Conservation (phyloP, 2,113 vertebrate species). For the Eira barbara region DNA sequence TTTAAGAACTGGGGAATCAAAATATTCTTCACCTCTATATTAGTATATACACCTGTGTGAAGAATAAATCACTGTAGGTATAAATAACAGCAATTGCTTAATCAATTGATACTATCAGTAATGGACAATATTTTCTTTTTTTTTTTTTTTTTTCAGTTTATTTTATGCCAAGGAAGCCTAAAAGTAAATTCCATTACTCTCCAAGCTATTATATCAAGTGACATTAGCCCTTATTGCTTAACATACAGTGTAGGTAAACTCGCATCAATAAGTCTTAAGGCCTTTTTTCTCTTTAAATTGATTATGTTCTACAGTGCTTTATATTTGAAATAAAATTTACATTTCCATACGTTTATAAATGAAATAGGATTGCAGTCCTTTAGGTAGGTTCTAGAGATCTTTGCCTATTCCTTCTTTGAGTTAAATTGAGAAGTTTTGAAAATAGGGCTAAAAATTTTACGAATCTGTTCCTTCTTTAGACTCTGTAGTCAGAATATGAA, state of each 20-base stretch:
- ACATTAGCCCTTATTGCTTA: background rate
- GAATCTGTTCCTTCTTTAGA: constrained; percentile 21
- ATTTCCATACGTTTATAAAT: constrained; percentile 46
- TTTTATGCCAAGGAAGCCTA: background rate
- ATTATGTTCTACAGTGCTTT: background rate
- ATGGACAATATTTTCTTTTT: background rate
- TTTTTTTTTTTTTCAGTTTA: background rate
- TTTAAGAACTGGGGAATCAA: constrained; percentile 7
- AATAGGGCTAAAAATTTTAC: background rate
- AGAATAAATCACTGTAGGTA: background rate
- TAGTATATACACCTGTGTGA: background rate
- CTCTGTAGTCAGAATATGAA: background rate
- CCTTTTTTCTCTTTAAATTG: background rate
- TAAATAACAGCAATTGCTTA: background rate
- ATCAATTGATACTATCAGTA: background rate
- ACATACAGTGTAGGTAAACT: background rate
- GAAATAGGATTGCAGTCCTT: background rate
- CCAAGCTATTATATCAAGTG: background rate
- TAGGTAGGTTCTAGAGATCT: constrained; percentile 3
- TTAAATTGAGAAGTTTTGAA: constrained; percentile 49
- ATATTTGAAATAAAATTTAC: constrained; percentile 29
- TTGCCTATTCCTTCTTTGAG: background rate
- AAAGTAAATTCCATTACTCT: constrained; percentile 30
- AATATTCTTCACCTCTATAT: background rate
- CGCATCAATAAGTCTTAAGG: background rate